These are phyloP conservation scores for Hyposmocoma kahamanoa DNA, from an alignment of 1,140 invertebrate species.

Conservation along the genomic window DNA sequence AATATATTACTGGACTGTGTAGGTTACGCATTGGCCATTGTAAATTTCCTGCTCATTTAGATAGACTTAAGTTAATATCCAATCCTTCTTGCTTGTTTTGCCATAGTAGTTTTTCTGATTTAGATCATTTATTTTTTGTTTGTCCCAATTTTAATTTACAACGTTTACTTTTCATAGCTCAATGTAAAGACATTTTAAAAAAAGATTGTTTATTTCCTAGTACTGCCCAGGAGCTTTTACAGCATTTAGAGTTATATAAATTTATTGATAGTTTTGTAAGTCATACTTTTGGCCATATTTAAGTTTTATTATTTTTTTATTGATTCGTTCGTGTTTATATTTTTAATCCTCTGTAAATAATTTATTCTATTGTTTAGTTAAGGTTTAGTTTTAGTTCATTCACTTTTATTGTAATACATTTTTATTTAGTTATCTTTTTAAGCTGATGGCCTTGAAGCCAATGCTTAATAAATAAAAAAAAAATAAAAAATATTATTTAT, in stretches of 20 bases:
- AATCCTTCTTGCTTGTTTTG: neutral
- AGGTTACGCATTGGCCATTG: constrained; percentile 8
- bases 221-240: neutral
- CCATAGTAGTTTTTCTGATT: neutral
- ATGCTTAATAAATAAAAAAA: too few species aligned
- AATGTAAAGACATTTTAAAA: neutral
- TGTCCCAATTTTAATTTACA: constrained; percentile 4
- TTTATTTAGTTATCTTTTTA: too few species aligned
- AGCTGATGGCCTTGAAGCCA: too few species aligned
- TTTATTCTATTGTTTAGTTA: too few species aligned
- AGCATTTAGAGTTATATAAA: neutral
- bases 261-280: neutral
- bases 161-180: constrained; percentile 1
- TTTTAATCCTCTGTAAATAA: too few species aligned
- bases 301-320: too few species aligned
- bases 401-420: too few species aligned
- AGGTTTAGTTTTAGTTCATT: too few species aligned
- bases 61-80: neutral
- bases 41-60: constrained; percentile 6
- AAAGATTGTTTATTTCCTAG: neutral
- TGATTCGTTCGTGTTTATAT: too few species aligned
- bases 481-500: too few species aligned
- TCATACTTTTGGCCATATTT: too few species aligned
- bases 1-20: constrained; percentile 3
- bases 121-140: constrained; percentile 6